Percentiles rank a stretch among this genome's conserved stretches.
Evolutionary conservation across 2,888 invertebrate genomes (phyloP).

Genomic region (Altica lythri): DNA sequence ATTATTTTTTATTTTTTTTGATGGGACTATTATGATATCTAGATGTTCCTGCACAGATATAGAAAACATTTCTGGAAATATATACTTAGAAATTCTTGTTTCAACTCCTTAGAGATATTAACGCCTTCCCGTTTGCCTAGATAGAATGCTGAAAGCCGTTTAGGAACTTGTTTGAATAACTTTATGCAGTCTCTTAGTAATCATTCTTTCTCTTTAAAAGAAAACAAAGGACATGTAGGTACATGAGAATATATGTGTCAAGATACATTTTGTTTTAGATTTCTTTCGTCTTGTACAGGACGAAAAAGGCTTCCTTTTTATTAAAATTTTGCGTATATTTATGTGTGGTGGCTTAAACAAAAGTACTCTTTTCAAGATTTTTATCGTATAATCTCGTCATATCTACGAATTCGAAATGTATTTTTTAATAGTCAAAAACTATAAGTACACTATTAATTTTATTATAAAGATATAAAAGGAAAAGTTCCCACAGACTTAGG

Average conservation of each 20-base stretch:
- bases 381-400: no score
- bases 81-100: constrained; percentile 13
- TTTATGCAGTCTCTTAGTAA: constrained; percentile 13
- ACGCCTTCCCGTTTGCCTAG: constrained; percentile 26
- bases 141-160: constrained; percentile 19
- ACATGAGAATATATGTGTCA: background rate
- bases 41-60: background rate
- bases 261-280: background rate
- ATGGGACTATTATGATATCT: background rate
- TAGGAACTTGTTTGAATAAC: constrained; percentile 17
- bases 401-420: no score
- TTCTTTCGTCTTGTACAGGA: background rate
- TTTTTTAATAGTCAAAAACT: no score
- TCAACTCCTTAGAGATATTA: constrained; percentile 28
- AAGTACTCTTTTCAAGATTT: no score
- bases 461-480: no score
- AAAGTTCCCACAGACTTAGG: no score
- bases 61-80: constrained; percentile 13
- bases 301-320: no score
- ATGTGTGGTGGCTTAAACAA: no score
- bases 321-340: no score
- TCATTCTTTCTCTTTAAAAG: constrained; percentile 8
- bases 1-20: background rate
- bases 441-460: no score
- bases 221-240: constrained; percentile 2